phyloP scores from a whole-genome alignment of 2,113 vertebrate species.

The Gallinago paraguaiae region DNA sequence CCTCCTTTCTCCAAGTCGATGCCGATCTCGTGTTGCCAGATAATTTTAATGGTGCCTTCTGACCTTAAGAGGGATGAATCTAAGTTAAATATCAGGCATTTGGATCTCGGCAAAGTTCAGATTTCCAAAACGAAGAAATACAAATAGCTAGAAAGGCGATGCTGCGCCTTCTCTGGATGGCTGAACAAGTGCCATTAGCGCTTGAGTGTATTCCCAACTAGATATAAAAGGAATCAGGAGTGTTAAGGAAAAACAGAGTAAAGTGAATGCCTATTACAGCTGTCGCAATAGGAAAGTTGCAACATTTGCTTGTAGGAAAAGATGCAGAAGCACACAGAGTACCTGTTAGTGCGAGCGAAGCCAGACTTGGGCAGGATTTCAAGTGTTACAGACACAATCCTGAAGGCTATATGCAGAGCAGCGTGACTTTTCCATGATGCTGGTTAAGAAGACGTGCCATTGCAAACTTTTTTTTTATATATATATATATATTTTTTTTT shows the following conservation, averaged over 20 bases:
- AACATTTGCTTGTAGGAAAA: conserved; percentile 76
- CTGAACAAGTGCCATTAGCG: conserved; percentile 62
- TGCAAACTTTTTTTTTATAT: conserved; percentile 33
- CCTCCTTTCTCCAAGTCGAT: background rate
- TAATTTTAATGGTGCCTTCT: conserved; percentile 32
- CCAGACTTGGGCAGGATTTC: conserved; percentile 71
- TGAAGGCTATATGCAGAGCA: conserved; percentile 69
- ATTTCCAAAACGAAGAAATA: conserved; percentile 52
- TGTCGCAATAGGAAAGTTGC: conserved; percentile 66
- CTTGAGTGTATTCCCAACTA: conserved; percentile 53
- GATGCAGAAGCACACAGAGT: conserved; percentile 76
- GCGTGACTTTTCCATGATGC: conserved; percentile 58
- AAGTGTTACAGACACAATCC: conserved; percentile 72
- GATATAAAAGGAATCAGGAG: conserved; percentile 64
- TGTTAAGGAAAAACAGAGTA: conserved; percentile 67
- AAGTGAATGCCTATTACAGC: conserved; percentile 62
- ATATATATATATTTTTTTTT: background rate
- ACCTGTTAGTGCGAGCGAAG: conserved; percentile 68
- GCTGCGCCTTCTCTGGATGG: conserved; percentile 39
- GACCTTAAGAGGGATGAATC: conserved; percentile 32
- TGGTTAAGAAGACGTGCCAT: conserved; percentile 64
- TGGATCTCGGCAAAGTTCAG: conserved; percentile 55
- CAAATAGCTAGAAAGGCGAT: conserved; percentile 14
- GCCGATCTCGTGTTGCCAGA: background rate
- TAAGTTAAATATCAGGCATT: conserved; percentile 49